Conservation (phyloP, 2,888 invertebrate species). For the Drosophila mimetica region DNA sequence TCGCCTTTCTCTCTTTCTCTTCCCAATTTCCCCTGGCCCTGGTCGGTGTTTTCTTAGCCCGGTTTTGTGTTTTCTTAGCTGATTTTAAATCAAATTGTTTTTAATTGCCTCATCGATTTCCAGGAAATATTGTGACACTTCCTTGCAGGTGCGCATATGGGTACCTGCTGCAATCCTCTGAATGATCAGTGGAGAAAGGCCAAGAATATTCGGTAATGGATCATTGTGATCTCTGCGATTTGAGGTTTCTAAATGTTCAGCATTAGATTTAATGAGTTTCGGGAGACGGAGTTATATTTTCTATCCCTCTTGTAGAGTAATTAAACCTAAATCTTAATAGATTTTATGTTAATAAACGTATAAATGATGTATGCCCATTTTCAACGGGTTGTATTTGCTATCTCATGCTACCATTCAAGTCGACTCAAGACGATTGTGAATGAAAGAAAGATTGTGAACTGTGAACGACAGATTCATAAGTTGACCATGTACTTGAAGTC, state of each 20-base stretch:
- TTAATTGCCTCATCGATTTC: slow-evolving; percentile 68
- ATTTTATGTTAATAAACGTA: background rate
- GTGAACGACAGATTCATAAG: slow-evolving; percentile 14
- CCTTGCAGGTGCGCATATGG: slow-evolving; percentile 2
- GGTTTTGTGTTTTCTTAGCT: slow-evolving; percentile 64
- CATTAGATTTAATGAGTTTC: background rate
- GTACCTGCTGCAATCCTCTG: slow-evolving; percentile 8
- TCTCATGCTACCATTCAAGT: slow-evolving; percentile 27
- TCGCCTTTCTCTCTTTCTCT: slow-evolving; percentile 38
- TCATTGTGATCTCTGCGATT: background rate
- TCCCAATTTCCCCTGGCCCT: background rate
- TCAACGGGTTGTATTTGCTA: background rate
- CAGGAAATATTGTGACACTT: slow-evolving; percentile 68
- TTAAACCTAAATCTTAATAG: background rate
- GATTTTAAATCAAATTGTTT: slow-evolving; percentile 76
- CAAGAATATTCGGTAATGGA: background rate
- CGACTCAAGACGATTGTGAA: slow-evolving; percentile 25
- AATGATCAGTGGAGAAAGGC: slow-evolving; percentile 2
- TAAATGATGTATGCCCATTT: too few relatives aligned
- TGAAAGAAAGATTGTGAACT: slow-evolving; percentile 38
- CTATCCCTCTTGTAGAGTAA: background rate
- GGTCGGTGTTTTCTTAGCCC: slow-evolving; percentile 11
- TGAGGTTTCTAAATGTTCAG: too few relatives aligned
- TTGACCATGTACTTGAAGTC: slow-evolving; percentile 16
- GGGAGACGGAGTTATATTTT: too few relatives aligned